Base-by-base conservation (phyloP, 2,888 invertebrate genomes). In the Ferdinandea cuprea region DNA sequence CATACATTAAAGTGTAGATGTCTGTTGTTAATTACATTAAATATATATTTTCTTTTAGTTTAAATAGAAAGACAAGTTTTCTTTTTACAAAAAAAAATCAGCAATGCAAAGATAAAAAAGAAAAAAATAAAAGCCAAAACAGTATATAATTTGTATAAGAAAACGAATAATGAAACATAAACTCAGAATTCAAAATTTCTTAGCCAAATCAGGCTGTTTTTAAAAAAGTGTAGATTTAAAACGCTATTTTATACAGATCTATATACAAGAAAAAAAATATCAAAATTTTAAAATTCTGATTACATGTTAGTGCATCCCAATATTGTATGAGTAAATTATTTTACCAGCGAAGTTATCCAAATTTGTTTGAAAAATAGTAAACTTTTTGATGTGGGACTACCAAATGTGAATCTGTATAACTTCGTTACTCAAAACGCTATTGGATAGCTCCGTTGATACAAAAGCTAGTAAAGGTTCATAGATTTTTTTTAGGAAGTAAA, bases 1-100 rank as follows among this genome's bases (percentile, higher is more conserved):
- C 85, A 85, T 84, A 86, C 84, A 87, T 86, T 73, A 86, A 86
- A 87, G 81, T 86, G 89, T 90, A 90, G 89, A 89, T 90, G 88
- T 88, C 87, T 88, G 87, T 89, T 89, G 87, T 88, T 89, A 87
- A 85, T 85, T 81, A 76, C 65, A 78, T 78, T 78, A 76, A 58
- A 85, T 44, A 80, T 76, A 79, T 79, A 66, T 68, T 52, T 76
- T 76, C 61, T 76, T 77, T 68, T 59, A 50, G 59, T 72, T 80
- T 72, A 50, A 63, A 59, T 85, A 85, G 85, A 63, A 66, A 46
- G 65, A 11, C 15, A 56, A 54, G 2, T 52, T 50, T 42, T 40
- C 2, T 17, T 19, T 32, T 52, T 25, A 32, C 48, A 21, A 32
- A 44, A 56, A 54, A 19, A 50, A 37, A 61, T 40, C 8, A 48